Evolutionary conservation across 1,140 invertebrate genomes (phyloP).

Genomic region (Chionoecetes opilio): DNA sequence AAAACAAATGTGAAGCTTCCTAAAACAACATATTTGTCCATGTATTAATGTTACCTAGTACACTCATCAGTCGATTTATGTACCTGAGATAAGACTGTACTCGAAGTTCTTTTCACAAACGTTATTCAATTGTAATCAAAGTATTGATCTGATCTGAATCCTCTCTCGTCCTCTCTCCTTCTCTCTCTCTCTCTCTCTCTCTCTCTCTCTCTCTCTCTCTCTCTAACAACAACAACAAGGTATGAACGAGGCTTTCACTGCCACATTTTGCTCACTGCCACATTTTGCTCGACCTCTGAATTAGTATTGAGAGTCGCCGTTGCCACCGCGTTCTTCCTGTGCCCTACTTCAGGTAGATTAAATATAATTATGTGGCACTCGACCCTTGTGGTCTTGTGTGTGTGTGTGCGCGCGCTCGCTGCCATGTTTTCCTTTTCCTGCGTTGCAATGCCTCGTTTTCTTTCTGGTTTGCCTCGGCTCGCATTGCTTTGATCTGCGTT

Average conservation of each 20-base stretch:
- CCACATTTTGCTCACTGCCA: background rate
- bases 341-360: too few relatives aligned
- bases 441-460: background rate
- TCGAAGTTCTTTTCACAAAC: too few relatives aligned
- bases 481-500: background rate
- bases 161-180: background rate
- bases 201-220: constrained; percentile 15
- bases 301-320: too few relatives aligned
- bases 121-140: too few relatives aligned
- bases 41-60: too few relatives aligned
- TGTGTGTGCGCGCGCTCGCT: background rate
- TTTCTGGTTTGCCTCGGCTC: background rate
- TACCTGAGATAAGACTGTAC: too few relatives aligned
- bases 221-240: too few relatives aligned
- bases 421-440: background rate
- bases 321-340: too few relatives aligned
- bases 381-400: background rate
- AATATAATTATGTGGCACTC: background rate
- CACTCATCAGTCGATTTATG: too few relatives aligned
- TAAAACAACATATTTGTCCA: too few relatives aligned
- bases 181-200: constrained; percentile 27
- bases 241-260: background rate
- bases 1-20: too few relatives aligned
- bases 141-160: too few relatives aligned
- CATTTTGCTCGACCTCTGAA: background rate